Conservation (phyloP, 1,140 invertebrate species). For the Andrena cerasifolii region DNA sequence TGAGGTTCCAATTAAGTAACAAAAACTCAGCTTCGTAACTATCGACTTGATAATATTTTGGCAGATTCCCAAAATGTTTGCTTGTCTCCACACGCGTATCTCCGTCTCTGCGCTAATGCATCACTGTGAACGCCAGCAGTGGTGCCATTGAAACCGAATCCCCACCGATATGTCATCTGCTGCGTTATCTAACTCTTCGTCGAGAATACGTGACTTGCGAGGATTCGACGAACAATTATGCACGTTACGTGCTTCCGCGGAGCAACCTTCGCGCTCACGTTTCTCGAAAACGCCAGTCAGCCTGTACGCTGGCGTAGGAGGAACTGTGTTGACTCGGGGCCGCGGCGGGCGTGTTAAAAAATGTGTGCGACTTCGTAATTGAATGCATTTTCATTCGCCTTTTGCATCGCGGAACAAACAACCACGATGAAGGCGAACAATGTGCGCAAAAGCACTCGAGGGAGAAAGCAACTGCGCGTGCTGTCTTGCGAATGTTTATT, state of each 20-base stretch:
- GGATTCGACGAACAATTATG: constrained; percentile 36
- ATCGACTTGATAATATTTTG: too few species aligned
- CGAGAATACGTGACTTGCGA: constrained; percentile 40
- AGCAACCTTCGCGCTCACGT: constrained; percentile 6
- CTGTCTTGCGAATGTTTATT: background rate
- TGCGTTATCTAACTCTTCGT: constrained; percentile 12
- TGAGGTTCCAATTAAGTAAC: too few species aligned
- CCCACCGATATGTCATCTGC: constrained; percentile 1
- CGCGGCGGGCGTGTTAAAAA: background rate
- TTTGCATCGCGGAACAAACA: background rate
- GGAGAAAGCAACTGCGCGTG: background rate
- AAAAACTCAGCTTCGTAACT: too few species aligned
- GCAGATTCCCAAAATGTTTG: too few species aligned
- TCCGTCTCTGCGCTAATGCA: too few species aligned
- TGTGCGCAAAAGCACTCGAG: too few species aligned
- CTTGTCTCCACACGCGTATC: too few species aligned
- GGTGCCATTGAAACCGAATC: too few species aligned
- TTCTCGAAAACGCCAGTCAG: background rate
- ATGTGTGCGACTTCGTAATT: background rate
- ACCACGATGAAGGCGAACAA: background rate
- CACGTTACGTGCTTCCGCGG: constrained; percentile 21
- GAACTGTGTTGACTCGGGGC: background rate
- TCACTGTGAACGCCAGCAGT: too few species aligned
- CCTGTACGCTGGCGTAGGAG: too few species aligned
- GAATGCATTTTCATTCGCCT: background rate